Percentiles rank a stretch among this genome's conserved stretches.
Conservation (phyloP, 1,140 invertebrate genomes). For the Diabrotica undecimpunctata region DNA sequence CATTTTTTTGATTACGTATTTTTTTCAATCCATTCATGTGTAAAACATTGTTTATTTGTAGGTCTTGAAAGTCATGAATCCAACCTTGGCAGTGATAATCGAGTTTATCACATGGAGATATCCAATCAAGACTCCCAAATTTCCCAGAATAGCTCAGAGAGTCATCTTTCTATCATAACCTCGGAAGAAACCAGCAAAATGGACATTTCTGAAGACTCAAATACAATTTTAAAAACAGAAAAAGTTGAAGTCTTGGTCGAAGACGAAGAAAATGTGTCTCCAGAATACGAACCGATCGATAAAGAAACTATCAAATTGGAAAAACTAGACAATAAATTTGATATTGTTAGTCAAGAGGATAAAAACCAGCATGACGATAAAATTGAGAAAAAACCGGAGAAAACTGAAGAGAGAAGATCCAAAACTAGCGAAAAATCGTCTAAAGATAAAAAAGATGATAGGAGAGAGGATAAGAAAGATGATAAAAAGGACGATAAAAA, state of each 20-base stretch:
- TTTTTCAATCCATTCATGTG: too few species aligned
- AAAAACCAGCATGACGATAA: slow-evolving; percentile 17
- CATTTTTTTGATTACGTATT: too few species aligned
- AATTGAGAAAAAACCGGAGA: slow-evolving; percentile 15
- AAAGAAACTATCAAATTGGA: slow-evolving; percentile 5
- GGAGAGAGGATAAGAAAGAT: slow-evolving; percentile 49
- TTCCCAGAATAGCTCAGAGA: slow-evolving; percentile 60
- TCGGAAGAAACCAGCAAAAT: slow-evolving; percentile 47
- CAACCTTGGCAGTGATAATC: slow-evolving; percentile 31
- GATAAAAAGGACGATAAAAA: slow-evolving; percentile 38
- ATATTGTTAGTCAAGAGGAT: slow-evolving; percentile 3
- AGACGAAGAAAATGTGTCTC: too few species aligned
- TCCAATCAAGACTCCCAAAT: slow-evolving; percentile 56
- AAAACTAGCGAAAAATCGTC: slow-evolving; percentile 32
- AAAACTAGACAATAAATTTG: background rate
- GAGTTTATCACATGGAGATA: slow-evolving; percentile 39
- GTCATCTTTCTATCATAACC: slow-evolving; percentile 54
- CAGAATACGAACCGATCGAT: background rate
- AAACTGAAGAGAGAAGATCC: slow-evolving; percentile 22
- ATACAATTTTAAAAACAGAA: slow-evolving; percentile 20
- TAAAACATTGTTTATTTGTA: slow-evolving; percentile 42
- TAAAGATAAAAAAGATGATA: slow-evolving; percentile 46
- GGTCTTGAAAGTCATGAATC: slow-evolving; percentile 44
- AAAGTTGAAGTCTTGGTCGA: slow-evolving; percentile 12
- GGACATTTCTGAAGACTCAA: slow-evolving; percentile 38